Percentiles rank a stretch among this genome's conserved stretches.
Conservation (phyloP, 2,888 invertebrate species). For the Spilarctia lutea region DNA sequence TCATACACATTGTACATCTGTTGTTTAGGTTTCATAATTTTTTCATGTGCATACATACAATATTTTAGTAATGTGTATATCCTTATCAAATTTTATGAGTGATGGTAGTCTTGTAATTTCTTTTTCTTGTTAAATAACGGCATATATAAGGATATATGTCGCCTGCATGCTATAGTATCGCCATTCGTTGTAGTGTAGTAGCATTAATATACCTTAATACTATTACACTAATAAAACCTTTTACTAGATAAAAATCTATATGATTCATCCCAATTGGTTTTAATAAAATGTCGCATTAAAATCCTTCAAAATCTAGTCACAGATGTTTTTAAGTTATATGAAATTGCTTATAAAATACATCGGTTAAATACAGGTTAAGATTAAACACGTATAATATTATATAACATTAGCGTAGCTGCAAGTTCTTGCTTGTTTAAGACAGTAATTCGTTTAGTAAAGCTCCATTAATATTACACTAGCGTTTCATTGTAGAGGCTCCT, state of each 20-base stretch:
- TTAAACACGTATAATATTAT: neutral
- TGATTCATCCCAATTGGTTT: neutral
- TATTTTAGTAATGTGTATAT: neutral
- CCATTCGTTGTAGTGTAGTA: too few relatives aligned
- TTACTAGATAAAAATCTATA: neutral
- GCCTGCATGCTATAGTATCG: too few relatives aligned
- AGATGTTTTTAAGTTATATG: neutral
- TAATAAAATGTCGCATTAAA: neutral
- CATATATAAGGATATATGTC: too few relatives aligned
- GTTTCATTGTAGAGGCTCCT: constrained; percentile 13
- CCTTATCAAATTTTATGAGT: neutral
- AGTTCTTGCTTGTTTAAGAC: neutral
- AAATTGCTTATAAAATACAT: too few relatives aligned
- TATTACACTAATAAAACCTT: too few relatives aligned
- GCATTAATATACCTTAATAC: too few relatives aligned
- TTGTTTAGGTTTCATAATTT: neutral
- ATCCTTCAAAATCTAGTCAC: neutral
- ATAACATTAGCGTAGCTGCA: neutral
- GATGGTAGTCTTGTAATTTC: neutral
- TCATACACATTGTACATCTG: neutral
- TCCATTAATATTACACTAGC: constrained; percentile 3
- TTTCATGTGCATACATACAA: neutral
- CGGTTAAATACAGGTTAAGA: too few relatives aligned
- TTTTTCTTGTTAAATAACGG: neutral
- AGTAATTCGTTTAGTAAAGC: neutral